Evolutionary conservation across 2,888 invertebrate species (phyloP).

Genomic region (Amphimallon solstitiale): DNA sequence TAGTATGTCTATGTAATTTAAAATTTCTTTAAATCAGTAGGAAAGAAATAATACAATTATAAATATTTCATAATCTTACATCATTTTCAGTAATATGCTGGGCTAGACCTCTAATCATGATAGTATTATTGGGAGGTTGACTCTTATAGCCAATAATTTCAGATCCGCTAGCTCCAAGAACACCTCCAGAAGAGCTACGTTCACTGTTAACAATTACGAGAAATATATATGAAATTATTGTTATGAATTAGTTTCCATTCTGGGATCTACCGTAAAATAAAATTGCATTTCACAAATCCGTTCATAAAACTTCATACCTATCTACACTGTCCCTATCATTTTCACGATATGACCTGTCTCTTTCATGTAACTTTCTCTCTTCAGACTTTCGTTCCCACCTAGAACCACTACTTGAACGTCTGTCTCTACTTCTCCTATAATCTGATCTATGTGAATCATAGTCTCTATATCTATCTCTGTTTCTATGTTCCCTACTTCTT

Average conservation of each 20-base stretch:
- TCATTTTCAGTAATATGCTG: constrained; percentile 82
- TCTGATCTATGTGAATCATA: constrained; percentile 54
- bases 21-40: background rate
- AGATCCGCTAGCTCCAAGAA: constrained; percentile 61
- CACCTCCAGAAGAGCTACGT: constrained; percentile 59
- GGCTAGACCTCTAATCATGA: constrained; percentile 79
- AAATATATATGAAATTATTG: constrained; percentile 38
- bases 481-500: constrained; percentile 55
- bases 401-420: constrained; percentile 57
- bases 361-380: constrained; percentile 57
- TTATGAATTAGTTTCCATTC: constrained; percentile 34
- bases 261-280: constrained; percentile 40
- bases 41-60: constrained; percentile 23
- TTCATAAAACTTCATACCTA: constrained; percentile 55
- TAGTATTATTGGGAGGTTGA: constrained; percentile 70
- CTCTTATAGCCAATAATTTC: constrained; percentile 64
- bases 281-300: constrained; percentile 38
- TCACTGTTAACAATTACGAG: constrained; percentile 56
- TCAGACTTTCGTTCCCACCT: constrained; percentile 60
- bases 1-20: too few relatives aligned
- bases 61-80: constrained; percentile 65
- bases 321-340: constrained; percentile 62
- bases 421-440: constrained; percentile 53
- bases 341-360: constrained; percentile 59
- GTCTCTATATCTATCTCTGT: constrained; percentile 54